Percentiles rank a stretch among this genome's conserved stretches.
Evolutionary conservation across 2,113 vertebrate genomes (phyloP).

Genomic region (Chaetops frenatus): DNA sequence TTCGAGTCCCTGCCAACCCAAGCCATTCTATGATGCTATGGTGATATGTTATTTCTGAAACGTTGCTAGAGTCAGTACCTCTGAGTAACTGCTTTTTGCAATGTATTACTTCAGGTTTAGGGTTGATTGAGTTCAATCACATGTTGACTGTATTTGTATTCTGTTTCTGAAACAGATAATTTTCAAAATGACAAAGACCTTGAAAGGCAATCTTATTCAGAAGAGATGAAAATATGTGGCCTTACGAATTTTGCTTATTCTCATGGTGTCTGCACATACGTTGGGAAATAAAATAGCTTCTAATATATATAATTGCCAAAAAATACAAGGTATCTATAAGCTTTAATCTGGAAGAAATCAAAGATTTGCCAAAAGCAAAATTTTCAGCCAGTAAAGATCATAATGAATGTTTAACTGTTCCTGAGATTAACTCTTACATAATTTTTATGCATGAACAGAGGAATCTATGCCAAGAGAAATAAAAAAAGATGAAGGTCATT

Average conservation of each 20-base stretch:
- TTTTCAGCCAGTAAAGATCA: neutral
- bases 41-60: neutral
- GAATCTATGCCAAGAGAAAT: neutral
- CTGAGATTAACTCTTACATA: neutral
- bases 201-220: neutral
- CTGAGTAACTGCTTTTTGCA: neutral
- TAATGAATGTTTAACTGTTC: neutral
- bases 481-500: neutral
- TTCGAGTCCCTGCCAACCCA: neutral
- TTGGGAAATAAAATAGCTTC: neutral
- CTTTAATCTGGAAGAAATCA: too few relatives aligned
- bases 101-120: neutral
- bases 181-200: neutral
- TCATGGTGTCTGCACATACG: neutral
- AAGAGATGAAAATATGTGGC: neutral
- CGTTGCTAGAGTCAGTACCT: neutral
- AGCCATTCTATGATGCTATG: neutral
- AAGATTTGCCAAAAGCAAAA: too few relatives aligned
- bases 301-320: neutral
- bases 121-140: neutral
- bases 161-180: neutral
- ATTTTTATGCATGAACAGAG: neutral
- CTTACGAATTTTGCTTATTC: neutral
- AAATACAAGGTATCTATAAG: neutral
- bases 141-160: neutral